Evolutionary conservation across 2,888 invertebrate genomes (phyloP).

Genomic region (Zootermopsis nevadensis): DNA sequence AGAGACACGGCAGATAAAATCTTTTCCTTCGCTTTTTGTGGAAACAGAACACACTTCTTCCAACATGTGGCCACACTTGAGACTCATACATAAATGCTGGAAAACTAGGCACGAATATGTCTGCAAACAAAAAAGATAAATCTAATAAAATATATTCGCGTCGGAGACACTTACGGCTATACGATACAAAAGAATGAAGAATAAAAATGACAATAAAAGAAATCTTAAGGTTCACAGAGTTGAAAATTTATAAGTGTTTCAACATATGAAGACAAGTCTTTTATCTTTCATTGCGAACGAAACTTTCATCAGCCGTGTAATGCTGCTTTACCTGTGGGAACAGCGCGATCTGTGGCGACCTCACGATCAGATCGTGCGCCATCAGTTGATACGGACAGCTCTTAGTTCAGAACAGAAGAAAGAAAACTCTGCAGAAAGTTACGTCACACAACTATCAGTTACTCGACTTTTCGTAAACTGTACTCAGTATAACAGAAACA

Average conservation of each 20-base stretch:
- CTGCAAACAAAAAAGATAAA: conserved; percentile 1
- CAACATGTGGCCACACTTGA: conserved; percentile 11
- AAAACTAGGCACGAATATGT: conserved; percentile 6
- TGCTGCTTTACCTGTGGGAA: not conserved
- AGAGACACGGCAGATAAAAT: conserved; percentile 23
- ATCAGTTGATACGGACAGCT: not conserved
- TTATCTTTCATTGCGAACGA: conserved; percentile 1
- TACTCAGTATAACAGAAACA: no score
- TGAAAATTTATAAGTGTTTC: conserved; percentile 31
- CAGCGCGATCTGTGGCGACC: not conserved
- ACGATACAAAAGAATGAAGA: conserved; percentile 12
- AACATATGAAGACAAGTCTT: conserved; percentile 20
- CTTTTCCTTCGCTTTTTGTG: not conserved
- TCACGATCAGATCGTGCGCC: conserved; percentile 6
- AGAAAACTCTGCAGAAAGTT: no score
- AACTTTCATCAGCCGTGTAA: conserved; percentile 17
- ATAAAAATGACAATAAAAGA: conserved; percentile 20
- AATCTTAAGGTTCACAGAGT: conserved; percentile 1
- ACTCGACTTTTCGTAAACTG: no score
- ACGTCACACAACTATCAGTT: no score
- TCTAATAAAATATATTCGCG: conserved; percentile 22
- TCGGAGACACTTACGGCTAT: conserved; percentile 2
- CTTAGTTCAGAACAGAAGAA: not conserved
- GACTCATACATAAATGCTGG: conserved; percentile 18
- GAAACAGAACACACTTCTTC: not conserved